These are phyloP conservation scores for Monochamus saltuarius DNA, from an alignment of 1,140 invertebrate species.

Conservation along the genomic window DNA sequence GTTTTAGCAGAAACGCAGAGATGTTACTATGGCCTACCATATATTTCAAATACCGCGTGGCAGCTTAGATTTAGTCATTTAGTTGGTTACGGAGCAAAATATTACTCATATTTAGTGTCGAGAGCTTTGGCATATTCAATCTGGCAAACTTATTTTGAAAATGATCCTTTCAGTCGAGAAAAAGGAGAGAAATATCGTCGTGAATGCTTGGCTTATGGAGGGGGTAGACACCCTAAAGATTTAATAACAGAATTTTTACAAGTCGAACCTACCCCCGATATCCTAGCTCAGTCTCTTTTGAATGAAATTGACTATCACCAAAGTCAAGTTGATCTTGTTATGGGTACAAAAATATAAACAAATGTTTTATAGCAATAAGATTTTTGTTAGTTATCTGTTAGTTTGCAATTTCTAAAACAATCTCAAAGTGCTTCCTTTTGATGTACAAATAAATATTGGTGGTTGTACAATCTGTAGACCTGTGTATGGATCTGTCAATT, in stretches of 20 bases:
- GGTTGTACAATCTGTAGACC: too few species aligned
- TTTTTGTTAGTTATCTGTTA: too few species aligned
- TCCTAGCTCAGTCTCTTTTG: constrained; percentile 59
- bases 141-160: constrained; percentile 86
- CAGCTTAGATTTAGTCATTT: constrained; percentile 95
- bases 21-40: constrained; percentile 82
- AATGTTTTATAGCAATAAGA: too few species aligned
- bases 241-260: constrained; percentile 74
- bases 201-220: constrained; percentile 85
- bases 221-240: constrained; percentile 74
- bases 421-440: too few species aligned
- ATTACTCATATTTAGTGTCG: constrained; percentile 96
- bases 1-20: constrained; percentile 79
- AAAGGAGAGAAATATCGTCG: constrained; percentile 76
- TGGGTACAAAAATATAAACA: constrained; percentile 9
- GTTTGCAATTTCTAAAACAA: too few species aligned
- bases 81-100: constrained; percentile 97
- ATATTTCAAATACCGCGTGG: constrained; percentile 91
- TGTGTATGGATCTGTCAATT: too few species aligned
- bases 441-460: too few species aligned
- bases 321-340: constrained; percentile 30
- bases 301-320: constrained; percentile 59
- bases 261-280: constrained; percentile 63
- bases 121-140: constrained; percentile 90
- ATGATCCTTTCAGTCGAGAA: constrained; percentile 75